Conservation (phyloP, 2,113 vertebrate genomes). For the Scalopus aquaticus region DNA sequence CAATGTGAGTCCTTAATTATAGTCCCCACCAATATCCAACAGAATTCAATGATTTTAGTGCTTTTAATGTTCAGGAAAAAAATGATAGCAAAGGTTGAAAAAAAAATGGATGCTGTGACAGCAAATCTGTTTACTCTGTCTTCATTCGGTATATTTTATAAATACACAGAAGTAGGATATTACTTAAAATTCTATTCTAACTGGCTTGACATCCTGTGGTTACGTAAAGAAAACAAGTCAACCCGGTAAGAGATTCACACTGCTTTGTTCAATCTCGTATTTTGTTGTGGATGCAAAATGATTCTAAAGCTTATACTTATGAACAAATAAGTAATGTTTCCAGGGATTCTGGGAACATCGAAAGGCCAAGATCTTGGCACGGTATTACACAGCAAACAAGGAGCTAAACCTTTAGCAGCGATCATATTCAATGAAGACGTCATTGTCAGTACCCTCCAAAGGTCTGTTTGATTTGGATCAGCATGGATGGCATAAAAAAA, state of each 20-base stretch:
- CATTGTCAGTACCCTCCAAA: conserved; percentile 46
- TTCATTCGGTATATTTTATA: conserved; percentile 15
- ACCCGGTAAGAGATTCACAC: neutral
- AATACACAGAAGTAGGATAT: neutral
- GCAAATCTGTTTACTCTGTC: neutral
- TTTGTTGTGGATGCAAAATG: conserved; percentile 45
- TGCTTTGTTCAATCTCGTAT: conserved; percentile 1
- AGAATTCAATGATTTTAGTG: conserved; percentile 34
- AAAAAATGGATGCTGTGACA: neutral
- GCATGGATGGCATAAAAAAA: accelerated
- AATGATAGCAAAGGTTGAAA: neutral
- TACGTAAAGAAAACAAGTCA: conserved; percentile 2
- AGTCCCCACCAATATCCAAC: neutral
- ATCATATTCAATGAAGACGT: conserved; percentile 65
- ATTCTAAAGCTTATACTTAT: neutral
- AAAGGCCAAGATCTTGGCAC: conserved; percentile 61
- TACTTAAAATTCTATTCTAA: conserved; percentile 18
- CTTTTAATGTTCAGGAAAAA: conserved; percentile 12
- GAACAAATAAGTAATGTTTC: neutral
- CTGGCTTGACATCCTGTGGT: neutral
- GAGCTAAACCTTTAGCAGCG: neutral
- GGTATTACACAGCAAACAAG: conserved; percentile 10
- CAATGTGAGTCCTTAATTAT: conserved; percentile 42
- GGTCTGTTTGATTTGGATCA: conserved; percentile 75
- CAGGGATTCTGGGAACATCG: conserved; percentile 55